Conservation (phyloP, 2,113 vertebrate species). For the Apistogramma diplotaenia region DNA sequence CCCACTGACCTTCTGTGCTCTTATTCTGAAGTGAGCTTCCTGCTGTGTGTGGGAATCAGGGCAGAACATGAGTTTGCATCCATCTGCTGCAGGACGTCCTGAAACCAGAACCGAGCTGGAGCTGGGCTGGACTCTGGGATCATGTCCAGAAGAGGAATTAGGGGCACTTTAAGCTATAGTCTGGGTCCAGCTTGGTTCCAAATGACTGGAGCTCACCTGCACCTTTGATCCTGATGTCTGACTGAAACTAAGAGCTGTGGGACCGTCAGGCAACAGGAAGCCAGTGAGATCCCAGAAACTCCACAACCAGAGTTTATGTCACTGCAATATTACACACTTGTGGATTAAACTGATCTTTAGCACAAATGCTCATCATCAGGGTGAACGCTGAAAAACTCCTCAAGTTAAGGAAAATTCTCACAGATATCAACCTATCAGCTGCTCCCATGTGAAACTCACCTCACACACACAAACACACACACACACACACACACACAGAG, state of each 20-base stretch:
- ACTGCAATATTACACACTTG: background rate
- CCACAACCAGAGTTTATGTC: background rate
- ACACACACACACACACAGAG: background rate
- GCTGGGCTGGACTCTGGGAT: constrained; percentile 29
- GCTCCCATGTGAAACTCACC: background rate
- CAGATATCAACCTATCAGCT: constrained; percentile 65
- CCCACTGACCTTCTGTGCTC: background rate
- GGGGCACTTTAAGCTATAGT: constrained; percentile 36
- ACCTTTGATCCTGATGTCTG: constrained; percentile 52
- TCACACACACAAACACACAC: background rate
- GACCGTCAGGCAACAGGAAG: background rate
- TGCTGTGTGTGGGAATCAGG: constrained; percentile 49
- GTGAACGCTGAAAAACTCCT: background rate
- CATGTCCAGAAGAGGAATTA: constrained; percentile 58
- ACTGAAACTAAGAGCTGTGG: constrained; percentile 61
- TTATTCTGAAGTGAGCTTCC: constrained; percentile 24
- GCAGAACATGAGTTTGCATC: constrained; percentile 48
- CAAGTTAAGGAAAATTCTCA: constrained; percentile 63
- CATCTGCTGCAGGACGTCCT: constrained; percentile 41
- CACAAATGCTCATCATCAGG: background rate
- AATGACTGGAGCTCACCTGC: constrained; percentile 37
- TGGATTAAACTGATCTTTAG: background rate
- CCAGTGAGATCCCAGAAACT: background rate
- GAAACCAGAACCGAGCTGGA: constrained; percentile 54
- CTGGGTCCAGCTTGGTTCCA: constrained; percentile 51